Percentiles rank a stretch among this genome's conserved stretches.
Conservation (phyloP, 2,797 vertebrate species). For the Trematomus bernacchii region DNA sequence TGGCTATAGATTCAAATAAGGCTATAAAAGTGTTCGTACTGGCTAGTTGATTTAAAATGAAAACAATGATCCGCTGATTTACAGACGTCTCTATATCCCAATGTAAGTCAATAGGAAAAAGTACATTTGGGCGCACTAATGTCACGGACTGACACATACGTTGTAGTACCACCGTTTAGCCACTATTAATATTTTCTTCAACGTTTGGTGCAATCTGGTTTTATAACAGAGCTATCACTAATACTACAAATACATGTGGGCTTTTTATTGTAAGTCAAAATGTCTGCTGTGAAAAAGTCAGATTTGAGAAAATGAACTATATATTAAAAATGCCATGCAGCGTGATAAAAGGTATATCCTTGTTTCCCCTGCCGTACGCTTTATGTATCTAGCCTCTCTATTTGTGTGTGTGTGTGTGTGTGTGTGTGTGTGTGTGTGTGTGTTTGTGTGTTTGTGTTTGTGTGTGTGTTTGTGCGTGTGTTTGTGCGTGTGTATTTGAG, state of each 20-base stretch:
- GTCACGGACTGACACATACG: no score
- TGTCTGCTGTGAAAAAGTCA: background rate
- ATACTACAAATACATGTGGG: background rate
- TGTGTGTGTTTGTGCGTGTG: conserved; percentile 17
- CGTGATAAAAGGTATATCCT: background rate
- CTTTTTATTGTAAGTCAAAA: background rate
- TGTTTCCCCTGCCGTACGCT: background rate
- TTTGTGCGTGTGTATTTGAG: background rate
- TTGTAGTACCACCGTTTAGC: no score
- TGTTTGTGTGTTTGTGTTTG: conserved; percentile 13
- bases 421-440: background rate
- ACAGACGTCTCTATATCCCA: no score
- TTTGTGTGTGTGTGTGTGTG: conserved; percentile 9
- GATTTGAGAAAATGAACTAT: background rate
- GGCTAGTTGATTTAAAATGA: no score
- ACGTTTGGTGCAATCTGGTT: background rate
- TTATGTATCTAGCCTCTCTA: conserved; percentile 1
- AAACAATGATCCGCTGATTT: no score
- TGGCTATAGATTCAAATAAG: no score
- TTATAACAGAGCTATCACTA: background rate
- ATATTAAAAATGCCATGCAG: conserved; percentile 1
- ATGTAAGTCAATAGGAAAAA: no score
- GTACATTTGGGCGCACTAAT: no score
- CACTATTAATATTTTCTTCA: no score
- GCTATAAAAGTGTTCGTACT: no score